Percentiles rank a stretch among this genome's conserved stretches.
Conservation (phyloP, 2,113 vertebrate genomes). For the Dasyprocta punctata region DNA sequence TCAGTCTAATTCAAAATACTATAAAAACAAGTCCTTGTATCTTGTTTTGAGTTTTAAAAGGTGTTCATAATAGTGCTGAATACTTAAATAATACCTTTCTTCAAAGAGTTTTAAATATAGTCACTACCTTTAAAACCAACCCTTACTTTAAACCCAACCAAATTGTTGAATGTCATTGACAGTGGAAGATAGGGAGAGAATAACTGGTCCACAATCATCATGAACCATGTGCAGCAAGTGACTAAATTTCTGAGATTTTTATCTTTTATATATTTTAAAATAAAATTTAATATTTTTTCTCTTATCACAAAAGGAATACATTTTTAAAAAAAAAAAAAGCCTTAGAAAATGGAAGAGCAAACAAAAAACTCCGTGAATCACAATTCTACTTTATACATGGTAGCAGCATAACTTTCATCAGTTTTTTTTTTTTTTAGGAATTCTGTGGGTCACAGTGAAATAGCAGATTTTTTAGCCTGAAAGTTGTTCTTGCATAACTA, state of each 20-base stretch:
- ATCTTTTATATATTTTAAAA: constrained; percentile 42
- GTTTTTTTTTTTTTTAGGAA: constrained; percentile 35
- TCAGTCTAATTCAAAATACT: constrained; percentile 64
- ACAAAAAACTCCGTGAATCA: background rate
- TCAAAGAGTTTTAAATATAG: constrained; percentile 72
- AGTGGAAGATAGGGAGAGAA: background rate
- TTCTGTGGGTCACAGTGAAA: background rate
- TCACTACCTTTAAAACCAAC: constrained; percentile 18
- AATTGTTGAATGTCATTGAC: background rate
- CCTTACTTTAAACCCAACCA: constrained; percentile 35
- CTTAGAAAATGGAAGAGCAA: constrained; percentile 12
- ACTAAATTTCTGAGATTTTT: background rate
- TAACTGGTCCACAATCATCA: background rate
- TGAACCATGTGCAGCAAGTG: background rate
- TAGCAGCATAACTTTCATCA: background rate
- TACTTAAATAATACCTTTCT: constrained; percentile 75
- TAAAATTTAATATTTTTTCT: constrained; percentile 15
- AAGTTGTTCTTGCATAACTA: background rate
- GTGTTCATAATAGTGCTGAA: constrained; percentile 72
- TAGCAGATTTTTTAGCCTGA: background rate
- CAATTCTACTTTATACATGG: background rate
- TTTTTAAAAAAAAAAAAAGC: background rate
- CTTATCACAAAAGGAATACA: background rate
- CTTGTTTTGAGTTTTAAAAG: constrained; percentile 75
- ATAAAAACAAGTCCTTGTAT: constrained; percentile 57